Evolutionary conservation across 2,888 invertebrate genomes (phyloP).

Genomic region (Unio pictorum): DNA sequence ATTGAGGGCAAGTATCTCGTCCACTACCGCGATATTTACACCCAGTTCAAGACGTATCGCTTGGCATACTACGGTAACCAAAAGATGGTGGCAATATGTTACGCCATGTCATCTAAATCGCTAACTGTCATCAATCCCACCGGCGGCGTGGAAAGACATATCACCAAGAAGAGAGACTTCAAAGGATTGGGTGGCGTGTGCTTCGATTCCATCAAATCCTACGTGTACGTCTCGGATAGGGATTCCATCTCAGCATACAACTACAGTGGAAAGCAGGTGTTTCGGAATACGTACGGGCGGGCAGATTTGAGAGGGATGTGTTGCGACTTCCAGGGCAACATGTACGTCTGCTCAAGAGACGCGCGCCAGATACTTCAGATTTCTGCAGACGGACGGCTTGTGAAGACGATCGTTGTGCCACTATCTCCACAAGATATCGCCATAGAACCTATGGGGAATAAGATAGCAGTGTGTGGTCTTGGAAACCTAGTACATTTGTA

Average conservation of each 20-base stretch:
- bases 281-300: slow-evolving; percentile 29
- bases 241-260: slow-evolving; percentile 29
- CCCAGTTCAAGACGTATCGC: slow-evolving; percentile 34
- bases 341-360: slow-evolving; percentile 39
- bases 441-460: slow-evolving; percentile 38
- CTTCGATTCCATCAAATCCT: slow-evolving; percentile 31
- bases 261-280: slow-evolving; percentile 32
- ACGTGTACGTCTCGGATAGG: slow-evolving; percentile 36
- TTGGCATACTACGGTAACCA: slow-evolving; percentile 18
- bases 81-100: slow-evolving; percentile 33
- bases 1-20: slow-evolving; percentile 30
- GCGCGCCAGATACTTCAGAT: slow-evolving; percentile 36
- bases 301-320: slow-evolving; percentile 37
- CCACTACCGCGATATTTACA: slow-evolving; percentile 22
- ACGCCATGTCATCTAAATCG: slow-evolving; percentile 31
- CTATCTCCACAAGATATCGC: slow-evolving; percentile 40
- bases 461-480: slow-evolving; percentile 33
- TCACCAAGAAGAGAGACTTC: slow-evolving; percentile 33
- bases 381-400: slow-evolving; percentile 23
- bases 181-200: slow-evolving; percentile 37
- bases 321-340: slow-evolving; percentile 32
- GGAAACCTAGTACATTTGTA: slow-evolving; percentile 30
- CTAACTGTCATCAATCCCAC: slow-evolving; percentile 29
- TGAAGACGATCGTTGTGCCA: slow-evolving; percentile 37
- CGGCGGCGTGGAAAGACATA: slow-evolving; percentile 31